phyloP scores from a whole-genome alignment of 2,888 invertebrate genomes.

The Abrostola tripartita region DNA sequence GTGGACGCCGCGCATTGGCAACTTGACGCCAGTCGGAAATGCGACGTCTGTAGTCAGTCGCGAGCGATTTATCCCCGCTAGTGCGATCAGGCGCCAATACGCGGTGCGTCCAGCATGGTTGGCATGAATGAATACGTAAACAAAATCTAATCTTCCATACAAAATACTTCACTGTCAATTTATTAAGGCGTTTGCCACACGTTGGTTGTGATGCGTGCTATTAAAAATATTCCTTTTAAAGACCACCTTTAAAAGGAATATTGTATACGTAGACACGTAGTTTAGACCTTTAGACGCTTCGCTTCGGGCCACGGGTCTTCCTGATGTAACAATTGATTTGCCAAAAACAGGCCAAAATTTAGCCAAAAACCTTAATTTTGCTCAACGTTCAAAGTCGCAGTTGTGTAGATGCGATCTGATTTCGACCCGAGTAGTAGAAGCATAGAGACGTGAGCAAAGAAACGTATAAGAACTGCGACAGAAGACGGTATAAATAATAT shows the following conservation, averaged over 20 bases:
- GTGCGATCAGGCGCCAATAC: conserved; percentile 22
- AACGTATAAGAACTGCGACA: conserved; percentile 35
- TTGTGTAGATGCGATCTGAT: conserved; percentile 15
- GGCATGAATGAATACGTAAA: conserved; percentile 83
- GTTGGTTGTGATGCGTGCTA: conserved; percentile 87
- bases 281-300: conserved; percentile 84
- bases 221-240: conserved; percentile 63
- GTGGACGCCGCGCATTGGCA: conserved; percentile 40
- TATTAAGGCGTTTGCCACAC: conserved; percentile 82
- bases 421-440: conserved; percentile 18
- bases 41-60: background rate
- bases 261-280: conserved; percentile 81
- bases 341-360: conserved; percentile 82
- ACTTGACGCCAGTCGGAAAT: background rate
- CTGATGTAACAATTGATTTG: conserved; percentile 73
- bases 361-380: conserved; percentile 56
- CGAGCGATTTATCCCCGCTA: conserved; percentile 5
- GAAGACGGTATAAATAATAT: conserved; percentile 42
- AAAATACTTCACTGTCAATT: conserved; percentile 83
- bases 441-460: conserved; percentile 23
- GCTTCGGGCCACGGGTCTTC: conserved; percentile 85
- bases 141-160: conserved; percentile 76
- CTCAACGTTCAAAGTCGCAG: conserved; percentile 51
- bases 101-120: conserved; percentile 69
- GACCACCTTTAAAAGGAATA: conserved; percentile 72